Evolutionary conservation across 1,140 invertebrate species (phyloP), one percentile per base, ranked within the genome.

Genomic region (Acromyrmex heyeri): DNA sequence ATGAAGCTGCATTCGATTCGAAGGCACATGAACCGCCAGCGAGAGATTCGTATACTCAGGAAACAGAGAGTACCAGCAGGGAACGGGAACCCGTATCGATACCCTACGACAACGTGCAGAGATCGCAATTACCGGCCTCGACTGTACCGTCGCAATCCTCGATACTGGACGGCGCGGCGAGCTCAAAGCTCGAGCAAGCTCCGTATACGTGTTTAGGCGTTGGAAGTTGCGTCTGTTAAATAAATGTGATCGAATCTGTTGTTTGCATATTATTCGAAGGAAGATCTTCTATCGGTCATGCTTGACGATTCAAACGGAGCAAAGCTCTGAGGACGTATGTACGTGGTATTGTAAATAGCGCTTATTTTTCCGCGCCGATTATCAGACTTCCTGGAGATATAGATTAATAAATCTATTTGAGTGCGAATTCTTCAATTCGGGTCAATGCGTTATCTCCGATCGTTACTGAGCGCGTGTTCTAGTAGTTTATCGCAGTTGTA

Each of bases 181-280:
- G 90, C 70, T 93, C 93, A 6, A 94, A 95, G 90, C 94, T 95
- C 44, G 94, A 95, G 59, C 93, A 94, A 78, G 85, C 91, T 3
- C 90, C 93, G 69, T 95, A 94, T 61, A 88, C 92, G 30, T 94
- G 93, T 82, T 92, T 95, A n/a, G 93, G 93, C 10, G 92, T 95
- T 18, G 93, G 94, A 7, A 95, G 94, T 61, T 94, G 94, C 75
- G 94, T 94, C 48, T 95, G 94, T 91, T 95, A 91, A 94, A 86
- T 55, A 65, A 85, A 82, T 82, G 79, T 59, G 67, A 82, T 73
- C 24, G 53, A 55, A 72, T 62, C 38, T 53, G 79, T 83, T 73
- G 21, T 61, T 83, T 82, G 67, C 69, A 59, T 82, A 59, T 73
- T 82, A 76, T 69, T 76, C 55, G n/a, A 73, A 67, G 70, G 5